Conservation (phyloP, 2,113 vertebrate species). For the Ctenomys sociabilis region DNA sequence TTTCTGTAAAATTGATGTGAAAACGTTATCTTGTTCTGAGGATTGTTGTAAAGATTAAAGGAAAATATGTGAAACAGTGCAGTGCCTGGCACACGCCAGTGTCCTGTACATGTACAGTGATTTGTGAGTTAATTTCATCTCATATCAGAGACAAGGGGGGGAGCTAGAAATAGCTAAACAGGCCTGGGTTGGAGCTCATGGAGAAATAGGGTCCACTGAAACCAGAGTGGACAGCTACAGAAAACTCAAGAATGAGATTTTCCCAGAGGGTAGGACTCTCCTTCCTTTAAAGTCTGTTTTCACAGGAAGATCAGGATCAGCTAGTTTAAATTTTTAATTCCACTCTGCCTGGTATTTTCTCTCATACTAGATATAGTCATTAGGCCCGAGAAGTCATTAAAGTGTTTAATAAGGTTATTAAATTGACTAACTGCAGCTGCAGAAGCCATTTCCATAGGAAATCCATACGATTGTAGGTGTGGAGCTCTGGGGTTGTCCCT, state of each 20-base stretch:
- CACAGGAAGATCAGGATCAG: conserved; percentile 34
- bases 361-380: conserved; percentile 63
- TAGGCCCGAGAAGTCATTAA: conserved; percentile 78
- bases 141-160: background rate
- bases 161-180: background rate
- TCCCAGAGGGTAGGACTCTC: background rate
- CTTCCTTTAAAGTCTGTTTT: conserved; percentile 24
- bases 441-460: conserved; percentile 76
- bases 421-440: conserved; percentile 76
- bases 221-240: background rate
- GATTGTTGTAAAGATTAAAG: conserved; percentile 1
- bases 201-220: background rate
- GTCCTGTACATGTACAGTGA: background rate
- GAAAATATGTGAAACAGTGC: background rate
- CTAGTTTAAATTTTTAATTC: conserved; percentile 79
- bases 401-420: conserved; percentile 83
- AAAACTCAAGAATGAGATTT: conserved; percentile 9
- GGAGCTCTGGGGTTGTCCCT: conserved; percentile 50
- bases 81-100: background rate
- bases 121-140: conserved; percentile 22
- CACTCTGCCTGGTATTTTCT: conserved; percentile 55
- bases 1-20: background rate
- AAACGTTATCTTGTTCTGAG: background rate
- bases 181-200: background rate
- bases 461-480: conserved; percentile 72